A percentile compares a stretch with the other conserved stretches of the same genome.
These are phyloP conservation scores for Thereva nobilitata DNA, from an alignment of 2,888 invertebrate genomes.

Conservation along the genomic window DNA sequence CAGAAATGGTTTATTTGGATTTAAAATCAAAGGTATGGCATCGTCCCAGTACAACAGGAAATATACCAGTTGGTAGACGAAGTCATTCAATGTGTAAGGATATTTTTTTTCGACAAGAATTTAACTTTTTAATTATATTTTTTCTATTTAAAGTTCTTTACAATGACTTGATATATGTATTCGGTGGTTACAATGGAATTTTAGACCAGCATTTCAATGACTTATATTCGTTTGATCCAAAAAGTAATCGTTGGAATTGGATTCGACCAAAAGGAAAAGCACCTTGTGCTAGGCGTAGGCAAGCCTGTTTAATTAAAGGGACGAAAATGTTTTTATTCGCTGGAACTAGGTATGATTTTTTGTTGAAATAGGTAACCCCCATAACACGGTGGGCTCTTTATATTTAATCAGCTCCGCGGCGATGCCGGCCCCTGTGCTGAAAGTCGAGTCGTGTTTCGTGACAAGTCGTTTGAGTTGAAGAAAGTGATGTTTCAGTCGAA, in stretches of 20 bases:
- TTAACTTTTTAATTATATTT: conserved; percentile 39
- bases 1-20: conserved; percentile 76
- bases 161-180: conserved; percentile 78
- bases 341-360: conserved; percentile 75
- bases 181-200: conserved; percentile 87
- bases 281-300: conserved; percentile 72
- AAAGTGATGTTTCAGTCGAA: no score
- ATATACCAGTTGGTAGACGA: conserved; percentile 76
- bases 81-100: conserved; percentile 89
- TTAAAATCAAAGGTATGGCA: conserved; percentile 72
- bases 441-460: no score
- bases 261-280: conserved; percentile 64
- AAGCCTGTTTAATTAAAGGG: conserved; percentile 77
- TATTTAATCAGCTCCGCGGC: no score
- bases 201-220: conserved; percentile 81
- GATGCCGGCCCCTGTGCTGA: no score
- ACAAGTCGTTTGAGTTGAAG: no score
- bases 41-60: conserved; percentile 64
- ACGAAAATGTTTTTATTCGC: conserved; percentile 83
- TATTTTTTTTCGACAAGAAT: background rate
- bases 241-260: conserved; percentile 65
- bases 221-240: conserved; percentile 73
- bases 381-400: no score
- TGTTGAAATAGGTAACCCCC: background rate
- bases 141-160: conserved; percentile 70